Evolutionary conservation across 2,797 vertebrate species (phyloP).

Genomic region (Orestias chungarensis): DNA sequence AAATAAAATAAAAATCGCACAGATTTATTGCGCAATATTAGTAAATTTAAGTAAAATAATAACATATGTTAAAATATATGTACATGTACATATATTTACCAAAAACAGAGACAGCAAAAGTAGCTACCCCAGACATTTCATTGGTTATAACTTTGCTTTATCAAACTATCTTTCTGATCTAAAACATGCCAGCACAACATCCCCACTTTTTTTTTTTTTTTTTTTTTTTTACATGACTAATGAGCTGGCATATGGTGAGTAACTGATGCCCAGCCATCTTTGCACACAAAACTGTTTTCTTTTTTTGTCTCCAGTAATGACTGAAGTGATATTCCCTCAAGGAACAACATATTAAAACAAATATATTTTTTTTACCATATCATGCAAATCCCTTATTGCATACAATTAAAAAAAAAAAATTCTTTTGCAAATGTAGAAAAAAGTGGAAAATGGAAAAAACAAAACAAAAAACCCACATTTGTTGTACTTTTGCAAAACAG

Average conservation of each 20-base stretch:
- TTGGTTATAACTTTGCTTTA: not conserved
- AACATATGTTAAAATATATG: no score
- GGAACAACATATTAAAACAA: not conserved
- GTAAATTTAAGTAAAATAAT: no score
- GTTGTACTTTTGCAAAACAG: not conserved
- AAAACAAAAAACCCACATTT: no score
- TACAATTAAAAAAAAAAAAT: not conserved
- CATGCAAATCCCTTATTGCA: not conserved
- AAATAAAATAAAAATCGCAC: not conserved
- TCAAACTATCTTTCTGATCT: not conserved
- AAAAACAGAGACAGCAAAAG: not conserved
- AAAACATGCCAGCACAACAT: not conserved
- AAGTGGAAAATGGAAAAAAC: no score
- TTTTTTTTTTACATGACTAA: conserved; percentile 1
- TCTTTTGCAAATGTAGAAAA: no score
- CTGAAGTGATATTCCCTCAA: not conserved
- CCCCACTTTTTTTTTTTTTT: not conserved
- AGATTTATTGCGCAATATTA: not conserved
- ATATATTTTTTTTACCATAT: not conserved
- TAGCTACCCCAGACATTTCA: not conserved
- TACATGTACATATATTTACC: not conserved
- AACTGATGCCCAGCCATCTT: not conserved
- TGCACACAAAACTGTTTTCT: not conserved
- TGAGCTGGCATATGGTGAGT: conserved; percentile 3
- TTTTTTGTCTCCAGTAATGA: not conserved